Evolutionary conservation across 2,888 invertebrate genomes (phyloP).

Genomic region (Quadroppia sp.): DNA sequence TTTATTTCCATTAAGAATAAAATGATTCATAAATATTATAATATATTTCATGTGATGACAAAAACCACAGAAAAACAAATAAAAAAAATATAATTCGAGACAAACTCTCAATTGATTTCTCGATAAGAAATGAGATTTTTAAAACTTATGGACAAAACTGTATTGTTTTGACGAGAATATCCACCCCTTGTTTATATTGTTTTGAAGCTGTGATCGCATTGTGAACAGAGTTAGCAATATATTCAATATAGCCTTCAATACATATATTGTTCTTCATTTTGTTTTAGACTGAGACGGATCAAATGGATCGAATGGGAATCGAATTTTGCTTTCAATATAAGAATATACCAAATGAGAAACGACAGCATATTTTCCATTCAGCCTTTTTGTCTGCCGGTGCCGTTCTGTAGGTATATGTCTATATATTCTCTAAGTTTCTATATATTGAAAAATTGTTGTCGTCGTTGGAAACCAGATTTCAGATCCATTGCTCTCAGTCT

Average conservation of each 20-base stretch:
- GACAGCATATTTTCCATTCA: slow-evolving; percentile 12
- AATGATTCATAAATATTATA: not conserved
- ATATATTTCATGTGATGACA: not conserved
- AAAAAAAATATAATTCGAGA: no score
- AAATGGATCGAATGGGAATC: no score
- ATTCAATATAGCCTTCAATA: not conserved
- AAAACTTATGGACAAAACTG: no score
- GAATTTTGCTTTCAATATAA: not conserved
- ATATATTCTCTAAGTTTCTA: not conserved
- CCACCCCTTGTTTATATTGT: no score
- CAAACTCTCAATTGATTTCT: no score
- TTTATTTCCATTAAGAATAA: not conserved
- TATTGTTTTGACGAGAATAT: no score
- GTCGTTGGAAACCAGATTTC: not conserved
- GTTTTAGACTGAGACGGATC: no score
- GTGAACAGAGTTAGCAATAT: not conserved
- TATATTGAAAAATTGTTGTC: slow-evolving; percentile 19
- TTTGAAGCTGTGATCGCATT: no score
- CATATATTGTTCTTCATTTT: not conserved
- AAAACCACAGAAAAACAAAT: not conserved
- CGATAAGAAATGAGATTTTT: not conserved
- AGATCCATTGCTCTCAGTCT: slow-evolving; percentile 23
- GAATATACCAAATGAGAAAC: slow-evolving; percentile 9
- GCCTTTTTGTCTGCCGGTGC: not conserved
- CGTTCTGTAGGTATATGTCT: not conserved